phyloP scores from a whole-genome alignment of 2,888 invertebrate species.

The Drosophila mulleri region DNA sequence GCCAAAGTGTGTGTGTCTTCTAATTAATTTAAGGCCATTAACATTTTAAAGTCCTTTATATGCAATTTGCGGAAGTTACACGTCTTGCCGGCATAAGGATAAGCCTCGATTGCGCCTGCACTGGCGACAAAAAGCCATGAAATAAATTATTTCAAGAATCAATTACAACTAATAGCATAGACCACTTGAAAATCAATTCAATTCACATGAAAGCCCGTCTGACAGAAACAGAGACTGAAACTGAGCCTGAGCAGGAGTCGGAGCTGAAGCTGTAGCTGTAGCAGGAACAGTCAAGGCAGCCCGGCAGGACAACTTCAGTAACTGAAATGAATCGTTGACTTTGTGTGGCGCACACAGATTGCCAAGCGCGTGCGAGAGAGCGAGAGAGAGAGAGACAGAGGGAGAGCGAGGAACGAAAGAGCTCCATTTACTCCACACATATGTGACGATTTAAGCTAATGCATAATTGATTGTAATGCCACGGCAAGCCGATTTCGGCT shows the following conservation, averaged over 20 bases:
- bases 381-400: slow-evolving; percentile 4
- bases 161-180: slow-evolving; percentile 76
- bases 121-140: slow-evolving; percentile 71
- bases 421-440: slow-evolving; percentile 42
- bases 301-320: slow-evolving; percentile 47
- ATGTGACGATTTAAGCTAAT: slow-evolving; percentile 73
- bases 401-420: not conserved
- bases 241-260: slow-evolving; percentile 15
- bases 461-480: slow-evolving; percentile 71
- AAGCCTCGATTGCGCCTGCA: slow-evolving; percentile 21
- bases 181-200: slow-evolving; percentile 76
- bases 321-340: slow-evolving; percentile 43
- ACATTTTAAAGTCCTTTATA: slow-evolving; percentile 41
- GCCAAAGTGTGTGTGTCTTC: slow-evolving; percentile 9
- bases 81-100: slow-evolving; percentile 27
- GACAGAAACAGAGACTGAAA: slow-evolving; percentile 50
- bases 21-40: slow-evolving; percentile 63
- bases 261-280: not conserved
- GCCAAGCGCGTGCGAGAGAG: slow-evolving; percentile 20
- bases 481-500: slow-evolving; percentile 59
- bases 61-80: slow-evolving; percentile 57
- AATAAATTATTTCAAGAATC: slow-evolving; percentile 77
- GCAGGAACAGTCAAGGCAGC: slow-evolving; percentile 11
- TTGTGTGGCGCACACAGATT: slow-evolving; percentile 36
- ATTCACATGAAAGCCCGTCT: slow-evolving; percentile 67